These are phyloP conservation scores for Euspilapteryx auroguttella DNA, from an alignment of 2,888 invertebrate genomes.

Conservation along the genomic window DNA sequence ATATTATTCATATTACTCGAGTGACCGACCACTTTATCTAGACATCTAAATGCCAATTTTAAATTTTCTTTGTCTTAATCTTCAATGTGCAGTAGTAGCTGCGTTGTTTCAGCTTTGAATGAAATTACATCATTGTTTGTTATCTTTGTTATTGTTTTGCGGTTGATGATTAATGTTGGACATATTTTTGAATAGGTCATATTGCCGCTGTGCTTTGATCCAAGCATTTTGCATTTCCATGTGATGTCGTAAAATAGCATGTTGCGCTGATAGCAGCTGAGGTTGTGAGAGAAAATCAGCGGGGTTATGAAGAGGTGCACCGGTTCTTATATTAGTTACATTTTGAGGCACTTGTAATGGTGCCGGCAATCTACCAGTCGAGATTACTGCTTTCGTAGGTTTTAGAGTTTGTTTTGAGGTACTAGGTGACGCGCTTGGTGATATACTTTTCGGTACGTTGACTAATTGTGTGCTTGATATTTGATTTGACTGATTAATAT, in stretches of 20 bases:
- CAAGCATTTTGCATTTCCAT: conserved; percentile 42
- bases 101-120: no score
- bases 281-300: no score
- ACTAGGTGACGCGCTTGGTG: conserved; percentile 27
- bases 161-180: conserved; percentile 34
- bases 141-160: conserved; percentile 39
- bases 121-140: no score
- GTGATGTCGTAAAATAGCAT: conserved; percentile 11
- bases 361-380: conserved; percentile 25
- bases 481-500: conserved; percentile 39
- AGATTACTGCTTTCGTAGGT: conserved; percentile 24
- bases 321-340: conserved; percentile 33
- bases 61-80: no score
- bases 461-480: conserved; percentile 39
- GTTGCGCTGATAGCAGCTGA: conserved; percentile 24
- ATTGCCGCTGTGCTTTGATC: conserved; percentile 39
- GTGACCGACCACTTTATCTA: no score
- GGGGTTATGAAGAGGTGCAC: conserved; percentile 24
- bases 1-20: no score
- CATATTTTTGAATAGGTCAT: no score
- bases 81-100: no score
- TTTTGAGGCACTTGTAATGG: no score
- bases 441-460: conserved; percentile 25
- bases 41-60: no score
- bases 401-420: conserved; percentile 32